phyloP scores from a whole-genome alignment of 2,888 invertebrate species.

The Eilema depressum region DNA sequence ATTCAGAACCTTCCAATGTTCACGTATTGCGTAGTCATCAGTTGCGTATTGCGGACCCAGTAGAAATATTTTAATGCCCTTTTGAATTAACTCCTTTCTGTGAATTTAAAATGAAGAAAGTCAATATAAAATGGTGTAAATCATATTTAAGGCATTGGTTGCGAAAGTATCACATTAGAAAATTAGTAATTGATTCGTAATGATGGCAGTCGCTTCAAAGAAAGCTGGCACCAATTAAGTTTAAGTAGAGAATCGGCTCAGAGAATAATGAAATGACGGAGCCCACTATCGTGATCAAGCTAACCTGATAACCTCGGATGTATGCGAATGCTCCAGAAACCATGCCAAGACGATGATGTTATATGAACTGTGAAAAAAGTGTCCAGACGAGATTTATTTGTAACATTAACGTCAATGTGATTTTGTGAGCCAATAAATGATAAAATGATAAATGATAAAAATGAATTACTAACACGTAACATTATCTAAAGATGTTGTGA shows the following conservation, averaged over 20 bases:
- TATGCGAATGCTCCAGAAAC: not conserved
- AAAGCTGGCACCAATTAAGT: too few relatives aligned
- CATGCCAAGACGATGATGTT: not conserved
- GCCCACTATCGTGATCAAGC: not conserved
- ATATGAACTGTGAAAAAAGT: too few relatives aligned
- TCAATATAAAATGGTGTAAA: not conserved
- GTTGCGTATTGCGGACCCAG: not conserved
- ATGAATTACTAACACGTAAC: too few relatives aligned
- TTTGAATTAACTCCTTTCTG: not conserved
- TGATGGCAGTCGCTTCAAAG: too few relatives aligned
- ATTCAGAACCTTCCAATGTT: not conserved
- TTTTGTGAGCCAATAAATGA: not conserved
- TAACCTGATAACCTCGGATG: not conserved
- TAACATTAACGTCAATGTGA: not conserved
- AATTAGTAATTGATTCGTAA: too few relatives aligned
- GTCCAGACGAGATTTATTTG: too few relatives aligned
- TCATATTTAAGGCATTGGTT: not conserved
- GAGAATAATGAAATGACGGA: too few relatives aligned
- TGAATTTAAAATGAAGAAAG: not conserved
- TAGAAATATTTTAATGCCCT: not conserved
- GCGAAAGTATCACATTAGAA: not conserved
- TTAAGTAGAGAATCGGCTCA: too few relatives aligned
- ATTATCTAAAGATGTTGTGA: constrained; percentile 16
- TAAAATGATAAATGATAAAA: too few relatives aligned
- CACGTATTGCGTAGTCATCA: not conserved